A percentile compares a stretch with the other conserved stretches of the same genome.
phyloP scores from a whole-genome alignment of 2,113 vertebrate species.

The Sterna hirundo region DNA sequence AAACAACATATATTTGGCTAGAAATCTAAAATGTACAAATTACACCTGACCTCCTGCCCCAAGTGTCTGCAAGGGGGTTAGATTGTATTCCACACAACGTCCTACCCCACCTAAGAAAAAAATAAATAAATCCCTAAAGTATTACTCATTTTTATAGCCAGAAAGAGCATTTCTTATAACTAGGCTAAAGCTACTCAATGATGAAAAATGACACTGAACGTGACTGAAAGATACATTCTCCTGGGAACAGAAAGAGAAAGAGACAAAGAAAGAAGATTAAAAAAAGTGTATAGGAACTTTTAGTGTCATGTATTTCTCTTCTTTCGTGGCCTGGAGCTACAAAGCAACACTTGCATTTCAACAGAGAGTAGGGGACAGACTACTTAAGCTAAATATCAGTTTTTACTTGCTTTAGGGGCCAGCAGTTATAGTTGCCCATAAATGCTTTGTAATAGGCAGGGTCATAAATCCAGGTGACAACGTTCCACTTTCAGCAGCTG shows the following conservation, averaged over 20 bases:
- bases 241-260: neutral
- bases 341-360: conserved; percentile 34
- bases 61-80: neutral
- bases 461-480: conserved; percentile 41
- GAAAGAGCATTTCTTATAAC: conserved; percentile 39
- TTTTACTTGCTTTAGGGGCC: conserved; percentile 37
- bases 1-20: conserved; percentile 18
- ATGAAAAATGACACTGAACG: conserved; percentile 64
- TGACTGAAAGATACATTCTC: conserved; percentile 65
- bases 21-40: conserved; percentile 54
- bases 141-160: conserved; percentile 66
- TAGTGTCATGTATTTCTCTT: conserved; percentile 43
- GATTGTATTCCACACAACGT: neutral
- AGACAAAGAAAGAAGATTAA: neutral
- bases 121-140: conserved; percentile 10
- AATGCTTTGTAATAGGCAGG: conserved; percentile 25
- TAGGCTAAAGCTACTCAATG: conserved; percentile 49
- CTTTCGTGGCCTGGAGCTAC: conserved; percentile 48
- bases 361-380: neutral
- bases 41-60: neutral
- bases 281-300: conserved; percentile 33
- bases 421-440: conserved; percentile 15
- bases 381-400: conserved; percentile 54
- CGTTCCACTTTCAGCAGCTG: neutral
- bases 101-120: neutral